Evolutionary conservation across 2,888 invertebrate species (phyloP).

Genomic region (Caenorhabditis sp.): DNA sequence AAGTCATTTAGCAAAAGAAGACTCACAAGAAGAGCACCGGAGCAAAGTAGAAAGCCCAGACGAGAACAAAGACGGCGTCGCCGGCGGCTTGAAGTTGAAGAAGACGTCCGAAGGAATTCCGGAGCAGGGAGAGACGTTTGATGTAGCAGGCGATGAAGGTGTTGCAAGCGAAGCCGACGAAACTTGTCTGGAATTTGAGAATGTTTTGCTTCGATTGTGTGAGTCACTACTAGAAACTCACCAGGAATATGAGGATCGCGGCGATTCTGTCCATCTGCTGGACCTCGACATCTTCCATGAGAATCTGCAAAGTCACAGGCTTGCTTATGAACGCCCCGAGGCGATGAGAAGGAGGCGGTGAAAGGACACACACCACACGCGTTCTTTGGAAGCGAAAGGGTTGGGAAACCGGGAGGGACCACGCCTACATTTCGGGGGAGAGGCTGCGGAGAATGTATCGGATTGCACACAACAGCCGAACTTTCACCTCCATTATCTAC

Average conservation of each 20-base stretch:
- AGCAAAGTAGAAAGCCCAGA: conserved; percentile 75
- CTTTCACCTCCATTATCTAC: conserved; percentile 53
- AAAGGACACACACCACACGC: conserved; percentile 2
- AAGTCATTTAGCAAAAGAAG: conserved; percentile 34
- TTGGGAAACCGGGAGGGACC: conserved; percentile 12
- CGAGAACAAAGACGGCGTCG: conserved; percentile 66
- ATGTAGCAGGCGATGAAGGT: conserved; percentile 69
- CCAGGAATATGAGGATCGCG: conserved; percentile 69
- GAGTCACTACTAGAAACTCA: conserved; percentile 17
- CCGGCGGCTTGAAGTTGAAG: conserved; percentile 69
- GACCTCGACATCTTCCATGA: conserved; percentile 60
- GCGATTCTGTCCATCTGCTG: conserved; percentile 67
- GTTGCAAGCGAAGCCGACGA: conserved; percentile 67
- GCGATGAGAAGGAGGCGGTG: neutral
- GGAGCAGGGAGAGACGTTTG: conserved; percentile 62
- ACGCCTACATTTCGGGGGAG: conserved; percentile 43
- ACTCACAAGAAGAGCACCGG: conserved; percentile 73
- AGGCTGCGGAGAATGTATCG: conserved; percentile 38
- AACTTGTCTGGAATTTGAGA: conserved; percentile 65
- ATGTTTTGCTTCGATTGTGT: no score
- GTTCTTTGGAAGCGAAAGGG: conserved; percentile 15
- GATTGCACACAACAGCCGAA: conserved; percentile 53
- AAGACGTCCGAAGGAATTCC: conserved; percentile 72
- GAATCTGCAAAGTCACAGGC: conserved; percentile 40
- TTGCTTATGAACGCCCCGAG: neutral